Percentiles rank a stretch among this genome's conserved stretches.
These are phyloP conservation scores for Sitobion miscanthi DNA, from an alignment of 1,140 invertebrate genomes.

Conservation along the genomic window DNA sequence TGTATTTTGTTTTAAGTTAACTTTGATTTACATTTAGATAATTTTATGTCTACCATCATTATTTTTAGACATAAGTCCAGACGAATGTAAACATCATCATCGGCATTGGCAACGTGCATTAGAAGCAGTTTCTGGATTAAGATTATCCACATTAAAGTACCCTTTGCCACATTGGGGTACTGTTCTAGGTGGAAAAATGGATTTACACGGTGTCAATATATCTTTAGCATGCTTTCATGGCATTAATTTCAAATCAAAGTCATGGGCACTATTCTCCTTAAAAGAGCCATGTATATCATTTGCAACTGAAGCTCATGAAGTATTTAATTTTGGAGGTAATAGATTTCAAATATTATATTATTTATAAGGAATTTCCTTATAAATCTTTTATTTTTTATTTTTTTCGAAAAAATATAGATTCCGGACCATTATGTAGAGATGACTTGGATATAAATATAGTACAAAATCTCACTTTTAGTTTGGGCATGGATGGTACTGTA, in stretches of 20 bases:
- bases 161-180: slow-evolving; percentile 77
- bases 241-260: slow-evolving; percentile 95
- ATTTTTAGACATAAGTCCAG: slow-evolving; percentile 53
- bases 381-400: background rate
- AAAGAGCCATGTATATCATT: slow-evolving; percentile 95
- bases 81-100: slow-evolving; percentile 71
- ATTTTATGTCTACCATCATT: background rate
- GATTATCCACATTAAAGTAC: slow-evolving; percentile 75
- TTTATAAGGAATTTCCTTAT: background rate
- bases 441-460: slow-evolving; percentile 74
- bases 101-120: slow-evolving; percentile 90
- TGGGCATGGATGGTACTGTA: slow-evolving; percentile 75
- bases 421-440: slow-evolving; percentile 27
- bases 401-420: background rate
- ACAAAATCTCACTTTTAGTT: slow-evolving; percentile 85
- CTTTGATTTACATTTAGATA: background rate
- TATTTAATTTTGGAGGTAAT: slow-evolving; percentile 61
- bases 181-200: slow-evolving; percentile 91
- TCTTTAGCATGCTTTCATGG: slow-evolving; percentile 97
- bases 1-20: background rate
- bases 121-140: slow-evolving; percentile 74
- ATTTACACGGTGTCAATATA: slow-evolving; percentile 88
- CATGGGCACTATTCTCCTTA: slow-evolving; percentile 94
- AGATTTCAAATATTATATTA: background rate
- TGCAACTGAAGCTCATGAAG: slow-evolving; percentile 90